Percentiles rank a stretch among this genome's conserved stretches.
Evolutionary conservation across 2,888 invertebrate species (phyloP).

Genomic region (Sesamia inferens): DNA sequence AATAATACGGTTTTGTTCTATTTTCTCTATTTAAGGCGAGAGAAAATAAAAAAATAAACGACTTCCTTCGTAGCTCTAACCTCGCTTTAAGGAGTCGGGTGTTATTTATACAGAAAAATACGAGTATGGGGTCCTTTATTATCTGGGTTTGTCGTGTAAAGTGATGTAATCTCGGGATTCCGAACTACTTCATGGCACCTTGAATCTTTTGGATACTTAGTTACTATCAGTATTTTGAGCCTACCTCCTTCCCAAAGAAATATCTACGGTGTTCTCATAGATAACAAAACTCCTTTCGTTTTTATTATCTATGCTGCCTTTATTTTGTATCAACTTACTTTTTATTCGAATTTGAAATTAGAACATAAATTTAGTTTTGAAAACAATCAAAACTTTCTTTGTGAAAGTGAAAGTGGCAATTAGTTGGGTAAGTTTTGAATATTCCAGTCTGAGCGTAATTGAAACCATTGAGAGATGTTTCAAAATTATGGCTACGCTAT

Average conservation of each 20-base stretch:
- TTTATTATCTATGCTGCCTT: conserved; percentile 27
- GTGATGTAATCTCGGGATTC: conserved; percentile 52
- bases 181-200: conserved; percentile 30
- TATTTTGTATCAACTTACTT: conserved; percentile 18
- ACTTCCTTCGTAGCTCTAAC: conserved; percentile 38
- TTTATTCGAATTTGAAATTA: conserved; percentile 47
- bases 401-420: conserved; percentile 42
- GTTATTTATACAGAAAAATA: conserved; percentile 54
- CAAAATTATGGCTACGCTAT: background rate
- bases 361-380: conserved; percentile 42
- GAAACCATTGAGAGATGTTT: conserved; percentile 17
- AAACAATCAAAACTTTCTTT: conserved; percentile 55
- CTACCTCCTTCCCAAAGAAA: background rate
- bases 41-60: conserved; percentile 47
- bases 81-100: conserved; percentile 35
- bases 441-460: conserved; percentile 21
- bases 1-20: conserved; percentile 33
- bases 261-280: conserved; percentile 8
- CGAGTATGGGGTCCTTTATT: conserved; percentile 50
- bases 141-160: conserved; percentile 36
- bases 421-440: conserved; percentile 33
- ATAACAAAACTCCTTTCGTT: conserved; percentile 39
- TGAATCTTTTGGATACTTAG: conserved; percentile 21
- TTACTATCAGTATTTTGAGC: conserved; percentile 10
- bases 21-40: conserved; percentile 10